Percentiles rank a stretch among this genome's conserved stretches.
phyloP scores from a whole-genome alignment of 2,113 vertebrate genomes.

The Natator depressus region DNA sequence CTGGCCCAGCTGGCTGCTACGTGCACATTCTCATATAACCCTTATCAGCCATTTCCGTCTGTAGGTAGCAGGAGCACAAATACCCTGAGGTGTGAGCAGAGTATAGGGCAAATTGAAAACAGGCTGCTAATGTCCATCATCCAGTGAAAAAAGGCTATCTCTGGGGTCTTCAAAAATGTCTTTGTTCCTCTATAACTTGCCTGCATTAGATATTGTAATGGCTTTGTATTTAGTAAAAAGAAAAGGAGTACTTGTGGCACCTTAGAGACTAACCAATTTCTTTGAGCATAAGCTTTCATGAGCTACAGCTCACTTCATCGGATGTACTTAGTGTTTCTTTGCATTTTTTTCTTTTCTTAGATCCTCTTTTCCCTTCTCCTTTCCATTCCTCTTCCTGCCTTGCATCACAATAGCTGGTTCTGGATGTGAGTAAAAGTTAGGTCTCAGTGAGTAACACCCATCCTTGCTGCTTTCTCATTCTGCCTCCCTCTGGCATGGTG shows the following conservation, averaged over 20 bases:
- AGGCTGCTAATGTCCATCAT: not conserved
- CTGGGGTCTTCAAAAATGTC: not conserved
- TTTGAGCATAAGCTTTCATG: too few relatives aligned
- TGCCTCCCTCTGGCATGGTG: not conserved
- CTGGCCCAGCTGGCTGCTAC: not conserved
- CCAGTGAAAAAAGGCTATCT: not conserved
- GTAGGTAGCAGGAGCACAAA: slow-evolving; percentile 15
- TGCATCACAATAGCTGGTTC: not conserved
- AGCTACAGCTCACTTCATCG: too few relatives aligned
- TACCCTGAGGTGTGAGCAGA: slow-evolving; percentile 11
- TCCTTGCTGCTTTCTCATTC: not conserved
- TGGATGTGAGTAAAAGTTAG: not conserved
- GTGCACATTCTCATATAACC: not conserved
- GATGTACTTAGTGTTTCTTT: not conserved
- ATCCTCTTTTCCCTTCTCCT: not conserved
- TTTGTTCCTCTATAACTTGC: not conserved
- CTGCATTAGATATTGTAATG: not conserved
- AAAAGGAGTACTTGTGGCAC: too few relatives aligned
- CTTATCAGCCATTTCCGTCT: slow-evolving; percentile 15
- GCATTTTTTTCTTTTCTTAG: not conserved
- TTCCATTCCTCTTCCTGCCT: not conserved
- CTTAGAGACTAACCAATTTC: too few relatives aligned
- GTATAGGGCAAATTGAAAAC: not conserved
- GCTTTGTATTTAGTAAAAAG: not conserved
- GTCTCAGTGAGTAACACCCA: not conserved